phyloP scores from a whole-genome alignment of 2,113 vertebrate genomes.

The Bos javanicus region DNA sequence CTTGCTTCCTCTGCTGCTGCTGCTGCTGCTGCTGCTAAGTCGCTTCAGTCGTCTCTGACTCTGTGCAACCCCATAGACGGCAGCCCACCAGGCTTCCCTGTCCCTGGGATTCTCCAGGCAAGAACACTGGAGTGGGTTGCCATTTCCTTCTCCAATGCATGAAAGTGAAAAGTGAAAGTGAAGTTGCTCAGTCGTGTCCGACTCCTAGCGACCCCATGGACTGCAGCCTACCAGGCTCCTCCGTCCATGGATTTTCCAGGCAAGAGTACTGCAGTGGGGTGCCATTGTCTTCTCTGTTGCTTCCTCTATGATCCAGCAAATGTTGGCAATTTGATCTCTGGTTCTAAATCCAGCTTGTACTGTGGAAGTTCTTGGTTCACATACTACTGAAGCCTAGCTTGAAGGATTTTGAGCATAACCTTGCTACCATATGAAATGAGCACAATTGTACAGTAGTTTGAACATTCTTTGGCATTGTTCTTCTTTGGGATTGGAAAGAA shows the following conservation, averaged over 20 bases:
- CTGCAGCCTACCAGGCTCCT: too few species aligned
- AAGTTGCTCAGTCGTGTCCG: too few species aligned
- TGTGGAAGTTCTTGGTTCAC: background rate
- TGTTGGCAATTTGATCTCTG: background rate
- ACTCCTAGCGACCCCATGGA: too few species aligned
- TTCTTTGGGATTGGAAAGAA: background rate
- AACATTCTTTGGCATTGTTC: background rate
- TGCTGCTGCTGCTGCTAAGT: too few species aligned
- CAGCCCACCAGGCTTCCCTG: too few species aligned
- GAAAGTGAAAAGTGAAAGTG: too few species aligned
- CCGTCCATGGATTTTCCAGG: too few species aligned
- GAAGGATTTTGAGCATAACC: background rate
- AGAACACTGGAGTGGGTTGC: too few species aligned
- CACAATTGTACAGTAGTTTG: background rate
- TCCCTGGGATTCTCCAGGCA: too few species aligned
- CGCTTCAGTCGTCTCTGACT: fast-evolving
- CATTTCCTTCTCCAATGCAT: too few species aligned
- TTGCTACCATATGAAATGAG: background rate
- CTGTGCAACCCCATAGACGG: too few species aligned
- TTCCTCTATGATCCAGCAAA: background rate
- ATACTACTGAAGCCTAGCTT: background rate
- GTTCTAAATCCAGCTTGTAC: background rate
- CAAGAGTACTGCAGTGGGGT: too few species aligned
- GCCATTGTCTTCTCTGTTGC: background rate
- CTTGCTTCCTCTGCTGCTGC: background rate